Conservation (phyloP, 2,797 vertebrate genomes). For the Gymnodraco acuticeps region DNA sequence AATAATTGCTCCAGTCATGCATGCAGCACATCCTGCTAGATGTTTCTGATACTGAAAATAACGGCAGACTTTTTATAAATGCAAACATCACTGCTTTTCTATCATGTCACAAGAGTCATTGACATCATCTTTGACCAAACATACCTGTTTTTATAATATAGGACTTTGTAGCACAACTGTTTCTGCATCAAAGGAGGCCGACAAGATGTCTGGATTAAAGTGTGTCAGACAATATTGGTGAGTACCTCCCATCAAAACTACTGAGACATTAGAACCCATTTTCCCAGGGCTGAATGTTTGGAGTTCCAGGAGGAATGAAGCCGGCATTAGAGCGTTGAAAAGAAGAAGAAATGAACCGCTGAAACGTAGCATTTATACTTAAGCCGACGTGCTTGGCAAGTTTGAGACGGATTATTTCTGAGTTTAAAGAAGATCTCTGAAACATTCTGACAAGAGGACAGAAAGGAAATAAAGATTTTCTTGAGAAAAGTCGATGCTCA, state of each 20-base stretch:
- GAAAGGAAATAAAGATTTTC: conserved; percentile 24
- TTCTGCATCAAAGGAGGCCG: conserved; percentile 19
- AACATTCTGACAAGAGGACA: conserved; percentile 22
- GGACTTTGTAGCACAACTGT: conserved; percentile 4
- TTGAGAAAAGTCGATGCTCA: conserved; percentile 18
- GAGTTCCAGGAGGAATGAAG: conserved; percentile 28
- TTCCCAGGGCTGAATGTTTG: conserved; percentile 21
- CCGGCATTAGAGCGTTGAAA: background rate
- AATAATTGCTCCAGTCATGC: conserved; percentile 9
- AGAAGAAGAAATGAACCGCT: conserved; percentile 53
- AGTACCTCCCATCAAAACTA: conserved; percentile 24
- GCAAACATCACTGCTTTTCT: background rate
- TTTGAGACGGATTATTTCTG: conserved; percentile 40
- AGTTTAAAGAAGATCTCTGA: conserved; percentile 24
- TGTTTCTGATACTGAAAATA: conserved; percentile 18
- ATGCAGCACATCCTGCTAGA: background rate
- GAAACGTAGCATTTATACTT: conserved; percentile 39
- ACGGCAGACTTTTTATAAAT: background rate
- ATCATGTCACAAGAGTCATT: conserved; percentile 7
- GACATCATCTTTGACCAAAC: conserved; percentile 15
- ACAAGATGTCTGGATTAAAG: conserved; percentile 32
- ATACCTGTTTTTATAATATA: conserved; percentile 1
- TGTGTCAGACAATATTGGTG: conserved; percentile 33
- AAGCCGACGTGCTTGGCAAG: conserved; percentile 25
- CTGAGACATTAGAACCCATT: conserved; percentile 36